Evolutionary conservation across 2,888 invertebrate genomes (phyloP), one percentile per base, ranked within the genome.

Genomic region (Cynaeus angustus): DNA sequence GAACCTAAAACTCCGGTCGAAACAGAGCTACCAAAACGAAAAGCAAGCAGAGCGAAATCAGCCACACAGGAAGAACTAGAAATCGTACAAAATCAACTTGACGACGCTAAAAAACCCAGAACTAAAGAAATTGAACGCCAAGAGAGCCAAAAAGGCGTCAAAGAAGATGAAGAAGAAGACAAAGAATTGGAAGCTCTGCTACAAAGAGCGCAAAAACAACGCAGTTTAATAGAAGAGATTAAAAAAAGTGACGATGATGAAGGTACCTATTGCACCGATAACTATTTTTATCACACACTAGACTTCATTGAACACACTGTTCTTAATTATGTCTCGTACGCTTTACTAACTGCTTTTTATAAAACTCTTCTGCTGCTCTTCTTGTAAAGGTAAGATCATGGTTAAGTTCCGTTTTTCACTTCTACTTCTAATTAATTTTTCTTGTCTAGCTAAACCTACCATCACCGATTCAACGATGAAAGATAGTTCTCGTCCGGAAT

Each of bases 401-500:
- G n/a, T 46, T 1, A 8, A n/a, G 9, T 16, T 9, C 46, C 6
- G 7, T 13, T 41, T 58, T 28, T 26, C 9, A 3, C 10, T 41
- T 33, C 16, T 13, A 12, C 2, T 10, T 41, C 16, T 58, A 41
- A 59, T 30, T 14, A 16, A 13, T 12, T 6, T 6, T 26, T 55
- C 14, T 37, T 21, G 58, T 50, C 14, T 72, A 91, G 92, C 93
- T 82, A 87, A 90, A 75, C 94, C 95, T 41, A 89, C 90, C 83
- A 89, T 95, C 76, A 85, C 91, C 79, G 91, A 90, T 76, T 90
- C 91, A 75, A 91, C 89, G 77, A 89, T 95, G 85, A 90, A 91
- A 78, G 94, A 94, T 84, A 88, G 90, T 68, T 89, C 90, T 70
- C 89, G 91, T 30, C 94, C 89, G 84, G 95, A 95, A 84, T 95